phyloP scores from a whole-genome alignment of 2,797 vertebrate genomes.

The Peromyscus aztecus region DNA sequence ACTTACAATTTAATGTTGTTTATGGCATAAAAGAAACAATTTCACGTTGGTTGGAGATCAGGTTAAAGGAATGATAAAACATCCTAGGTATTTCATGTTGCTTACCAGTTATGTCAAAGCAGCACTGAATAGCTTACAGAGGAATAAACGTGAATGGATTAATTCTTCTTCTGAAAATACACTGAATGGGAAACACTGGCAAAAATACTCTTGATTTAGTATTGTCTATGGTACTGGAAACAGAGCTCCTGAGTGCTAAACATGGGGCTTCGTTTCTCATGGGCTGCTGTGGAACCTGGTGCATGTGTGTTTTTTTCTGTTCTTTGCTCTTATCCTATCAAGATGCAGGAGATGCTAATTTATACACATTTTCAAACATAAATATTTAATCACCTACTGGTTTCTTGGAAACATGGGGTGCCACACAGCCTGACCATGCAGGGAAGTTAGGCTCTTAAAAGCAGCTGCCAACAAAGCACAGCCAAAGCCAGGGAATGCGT shows the following conservation, averaged over 20 bases:
- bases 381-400: not conserved
- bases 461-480: not conserved
- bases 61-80: slow-evolving; percentile 50
- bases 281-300: not conserved
- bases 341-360: not conserved
- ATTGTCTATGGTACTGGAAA: not conserved
- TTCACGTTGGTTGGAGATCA: slow-evolving; percentile 4
- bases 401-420: not conserved
- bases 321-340: not conserved
- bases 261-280: not conserved
- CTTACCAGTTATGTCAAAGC: slow-evolving; percentile 42
- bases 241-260: not conserved
- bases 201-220: not conserved
- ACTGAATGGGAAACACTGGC: not conserved
- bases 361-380: slow-evolving; percentile 35
- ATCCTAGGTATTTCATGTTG: not conserved
- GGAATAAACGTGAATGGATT: slow-evolving; percentile 43
- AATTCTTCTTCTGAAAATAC: slow-evolving; percentile 50
- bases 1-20: slow-evolving; percentile 57
- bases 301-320: not conserved
- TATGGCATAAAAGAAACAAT: slow-evolving; percentile 51
- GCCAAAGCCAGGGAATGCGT: not conserved
- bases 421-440: not conserved
- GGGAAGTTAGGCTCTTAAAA: not conserved
- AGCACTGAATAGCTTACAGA: slow-evolving; percentile 66